A percentile compares a stretch with the other conserved stretches of the same genome.
Conservation (phyloP, 2,113 vertebrate genomes). For the Dipodomys merriami region DNA sequence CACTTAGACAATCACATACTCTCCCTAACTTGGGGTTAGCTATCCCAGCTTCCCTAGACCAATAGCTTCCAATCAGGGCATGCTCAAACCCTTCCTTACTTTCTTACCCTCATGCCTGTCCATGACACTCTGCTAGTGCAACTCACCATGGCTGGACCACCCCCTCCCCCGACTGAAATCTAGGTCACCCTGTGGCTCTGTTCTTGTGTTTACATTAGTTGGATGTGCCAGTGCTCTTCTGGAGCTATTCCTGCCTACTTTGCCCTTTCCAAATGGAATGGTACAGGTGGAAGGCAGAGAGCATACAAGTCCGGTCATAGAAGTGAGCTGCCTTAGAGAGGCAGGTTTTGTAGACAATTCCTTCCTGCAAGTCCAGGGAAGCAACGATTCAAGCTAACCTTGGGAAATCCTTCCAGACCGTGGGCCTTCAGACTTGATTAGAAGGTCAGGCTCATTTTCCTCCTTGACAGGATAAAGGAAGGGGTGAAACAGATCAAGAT, state of each 20-base stretch:
- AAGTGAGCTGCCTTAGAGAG: not conserved
- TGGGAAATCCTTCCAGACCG: not conserved
- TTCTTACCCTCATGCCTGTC: not conserved
- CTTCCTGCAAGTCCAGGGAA: not conserved
- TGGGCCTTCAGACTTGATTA: not conserved
- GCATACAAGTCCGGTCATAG: no score
- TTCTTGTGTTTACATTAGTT: not conserved
- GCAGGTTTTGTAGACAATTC: not conserved
- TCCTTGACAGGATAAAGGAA: not conserved
- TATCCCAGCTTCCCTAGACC: not conserved
- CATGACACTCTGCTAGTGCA: not conserved
- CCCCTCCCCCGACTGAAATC: not conserved
- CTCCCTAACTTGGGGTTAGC: not conserved
- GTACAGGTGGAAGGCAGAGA: not conserved
- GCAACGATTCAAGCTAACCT: not conserved
- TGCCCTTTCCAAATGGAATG: not conserved
- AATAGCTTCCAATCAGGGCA: not conserved
- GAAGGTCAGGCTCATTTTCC: not conserved
- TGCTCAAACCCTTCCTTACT: fast-evolving
- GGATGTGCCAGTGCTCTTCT: not conserved
- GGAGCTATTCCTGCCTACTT: not conserved
- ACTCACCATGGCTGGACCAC: not conserved
- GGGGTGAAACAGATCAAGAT: no score
- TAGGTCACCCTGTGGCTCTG: not conserved
- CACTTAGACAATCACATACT: not conserved